Percentiles rank a stretch among this genome's conserved stretches.
Evolutionary conservation across 2,888 invertebrate genomes (phyloP).

Genomic region (Xestia c-nigrum): DNA sequence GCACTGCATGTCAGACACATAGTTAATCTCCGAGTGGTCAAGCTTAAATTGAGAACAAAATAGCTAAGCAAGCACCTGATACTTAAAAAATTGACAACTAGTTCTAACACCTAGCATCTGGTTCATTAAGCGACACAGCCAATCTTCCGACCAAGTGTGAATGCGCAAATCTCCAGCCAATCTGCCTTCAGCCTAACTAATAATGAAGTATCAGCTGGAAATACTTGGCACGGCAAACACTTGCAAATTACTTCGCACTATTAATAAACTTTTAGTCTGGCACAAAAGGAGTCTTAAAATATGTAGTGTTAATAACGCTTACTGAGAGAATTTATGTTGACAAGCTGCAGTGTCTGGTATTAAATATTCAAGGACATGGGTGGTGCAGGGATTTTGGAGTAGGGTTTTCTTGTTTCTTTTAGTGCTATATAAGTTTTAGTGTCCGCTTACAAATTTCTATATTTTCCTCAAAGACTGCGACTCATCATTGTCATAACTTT

Average conservation of each 20-base stretch:
- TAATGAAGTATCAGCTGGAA: constrained; percentile 1
- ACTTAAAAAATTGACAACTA: no score
- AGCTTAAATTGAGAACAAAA: no score
- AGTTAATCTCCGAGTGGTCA: no score
- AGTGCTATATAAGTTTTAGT: background rate
- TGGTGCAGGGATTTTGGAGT: background rate
- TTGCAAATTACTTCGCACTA: constrained; percentile 42
- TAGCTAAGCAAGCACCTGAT: no score
- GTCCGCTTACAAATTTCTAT: no score
- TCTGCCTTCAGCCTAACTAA: background rate
- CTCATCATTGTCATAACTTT: background rate
- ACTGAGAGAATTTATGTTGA: constrained; percentile 34
- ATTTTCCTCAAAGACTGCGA: background rate
- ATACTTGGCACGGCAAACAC: constrained; percentile 37
- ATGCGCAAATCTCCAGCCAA: no score
- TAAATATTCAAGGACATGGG: constrained; percentile 29
- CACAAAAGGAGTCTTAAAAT: constrained; percentile 49
- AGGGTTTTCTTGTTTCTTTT: background rate
- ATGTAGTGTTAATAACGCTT: constrained; percentile 48
- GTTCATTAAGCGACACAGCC: background rate
- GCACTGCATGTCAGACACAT: no score
- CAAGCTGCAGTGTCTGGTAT: constrained; percentile 18
- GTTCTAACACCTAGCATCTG: background rate
- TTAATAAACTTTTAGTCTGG: constrained; percentile 49
- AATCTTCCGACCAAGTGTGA: background rate